Evolutionary conservation across 2,888 invertebrate genomes (phyloP).

Genomic region (Sialis lutaria): DNA sequence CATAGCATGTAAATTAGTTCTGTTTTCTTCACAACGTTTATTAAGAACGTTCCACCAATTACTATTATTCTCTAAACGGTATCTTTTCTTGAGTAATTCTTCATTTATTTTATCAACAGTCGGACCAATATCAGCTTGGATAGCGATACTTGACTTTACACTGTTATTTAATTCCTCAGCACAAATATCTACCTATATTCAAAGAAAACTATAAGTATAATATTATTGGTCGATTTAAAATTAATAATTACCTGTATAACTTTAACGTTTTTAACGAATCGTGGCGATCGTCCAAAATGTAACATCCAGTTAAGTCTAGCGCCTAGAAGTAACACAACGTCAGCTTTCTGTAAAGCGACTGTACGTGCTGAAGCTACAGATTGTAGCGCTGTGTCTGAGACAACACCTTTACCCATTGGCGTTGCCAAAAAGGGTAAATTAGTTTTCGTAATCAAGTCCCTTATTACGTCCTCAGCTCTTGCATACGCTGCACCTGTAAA

Average conservation of each 20-base stretch:
- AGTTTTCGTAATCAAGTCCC: conserved; percentile 48
- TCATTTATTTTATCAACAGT: conserved; percentile 45
- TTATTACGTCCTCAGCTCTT: conserved; percentile 53
- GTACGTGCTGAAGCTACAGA: conserved; percentile 83
- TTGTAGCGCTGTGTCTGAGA: conserved; percentile 44
- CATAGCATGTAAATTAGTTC: conserved; percentile 44
- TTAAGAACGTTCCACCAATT: conserved; percentile 65
- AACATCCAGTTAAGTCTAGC: conserved; percentile 96
- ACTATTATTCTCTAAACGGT: conserved; percentile 32
- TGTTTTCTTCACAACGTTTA: conserved; percentile 56
- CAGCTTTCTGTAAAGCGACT: conserved; percentile 68
- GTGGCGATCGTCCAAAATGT: conserved; percentile 82
- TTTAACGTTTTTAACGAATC: conserved; percentile 68
- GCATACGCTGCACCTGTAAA: conserved; percentile 63
- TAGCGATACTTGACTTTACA: conserved; percentile 55
- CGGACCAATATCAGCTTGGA: conserved; percentile 70
- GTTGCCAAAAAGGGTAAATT: conserved; percentile 83
- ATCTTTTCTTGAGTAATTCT: conserved; percentile 38
- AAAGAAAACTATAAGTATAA: not conserved
- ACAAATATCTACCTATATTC: conserved; percentile 55
- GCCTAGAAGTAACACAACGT: conserved; percentile 74
- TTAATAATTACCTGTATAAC: conserved; percentile 54
- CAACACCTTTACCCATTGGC: conserved; percentile 86
- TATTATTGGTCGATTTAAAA: not conserved
- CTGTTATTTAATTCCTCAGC: conserved; percentile 91